Evolutionary conservation across 2,113 vertebrate species (phyloP).

Genomic region (Progne subis): DNA sequence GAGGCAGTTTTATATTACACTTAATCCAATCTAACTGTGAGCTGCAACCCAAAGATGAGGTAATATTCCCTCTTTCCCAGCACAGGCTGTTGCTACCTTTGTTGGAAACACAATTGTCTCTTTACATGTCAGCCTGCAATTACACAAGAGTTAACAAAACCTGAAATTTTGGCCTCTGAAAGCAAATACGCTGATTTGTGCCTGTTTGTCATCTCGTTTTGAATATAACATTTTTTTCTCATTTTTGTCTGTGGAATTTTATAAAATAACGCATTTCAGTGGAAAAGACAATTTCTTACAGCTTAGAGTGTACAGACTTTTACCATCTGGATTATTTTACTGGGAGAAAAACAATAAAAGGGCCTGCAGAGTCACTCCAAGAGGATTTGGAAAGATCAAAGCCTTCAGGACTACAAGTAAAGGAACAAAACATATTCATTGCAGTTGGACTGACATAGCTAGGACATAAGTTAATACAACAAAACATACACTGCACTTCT

Average conservation of each 20-base stretch:
- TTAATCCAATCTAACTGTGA: background rate
- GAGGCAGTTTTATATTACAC: background rate
- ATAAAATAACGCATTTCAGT: background rate
- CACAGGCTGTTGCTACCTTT: background rate
- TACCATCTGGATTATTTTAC: background rate
- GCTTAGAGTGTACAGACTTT: background rate
- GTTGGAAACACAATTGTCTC: background rate
- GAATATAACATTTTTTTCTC: background rate
- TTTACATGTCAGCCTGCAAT: background rate
- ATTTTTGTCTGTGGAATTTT: background rate
- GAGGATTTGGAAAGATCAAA: background rate
- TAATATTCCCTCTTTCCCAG: background rate
- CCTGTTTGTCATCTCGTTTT: background rate
- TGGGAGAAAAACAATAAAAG: background rate
- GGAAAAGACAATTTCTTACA: background rate
- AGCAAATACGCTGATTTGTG: background rate
- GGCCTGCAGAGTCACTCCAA: background rate
- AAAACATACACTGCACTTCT: background rate
- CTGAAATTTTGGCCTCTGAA: background rate
- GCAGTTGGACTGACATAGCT: background rate
- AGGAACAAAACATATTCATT: background rate
- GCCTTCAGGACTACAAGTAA: background rate
- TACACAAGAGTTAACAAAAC: background rate
- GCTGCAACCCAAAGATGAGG: background rate
- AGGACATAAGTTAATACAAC: background rate